Percentiles rank a stretch among this genome's conserved stretches.
Conservation (phyloP, 2,113 vertebrate species). For the Oceanites oceanicus region DNA sequence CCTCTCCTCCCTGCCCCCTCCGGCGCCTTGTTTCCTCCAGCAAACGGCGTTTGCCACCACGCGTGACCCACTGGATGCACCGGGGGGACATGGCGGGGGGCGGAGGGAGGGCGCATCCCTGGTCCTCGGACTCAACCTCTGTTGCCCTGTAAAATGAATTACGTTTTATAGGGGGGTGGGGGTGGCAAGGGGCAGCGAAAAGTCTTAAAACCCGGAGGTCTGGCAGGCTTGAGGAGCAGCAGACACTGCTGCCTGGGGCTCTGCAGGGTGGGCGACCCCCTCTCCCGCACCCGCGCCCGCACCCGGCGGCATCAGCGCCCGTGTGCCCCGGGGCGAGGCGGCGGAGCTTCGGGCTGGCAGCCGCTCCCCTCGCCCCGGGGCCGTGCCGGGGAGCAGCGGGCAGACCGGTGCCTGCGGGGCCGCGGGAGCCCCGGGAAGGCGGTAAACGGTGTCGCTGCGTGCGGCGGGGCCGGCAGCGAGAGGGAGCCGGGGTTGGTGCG, state of each 20-base stretch:
- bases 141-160: neutral
- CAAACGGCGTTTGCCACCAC: neutral
- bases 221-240: neutral
- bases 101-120: neutral
- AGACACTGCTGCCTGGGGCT: neutral
- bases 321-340: neutral
- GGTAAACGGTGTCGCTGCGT: neutral
- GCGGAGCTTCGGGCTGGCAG: neutral
- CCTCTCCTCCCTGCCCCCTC: neutral
- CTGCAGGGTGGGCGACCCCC: neutral
- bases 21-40: neutral
- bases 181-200: neutral
- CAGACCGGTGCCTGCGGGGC: neutral
- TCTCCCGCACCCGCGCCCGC: neutral
- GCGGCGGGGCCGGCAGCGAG: slow-evolving; percentile 23
- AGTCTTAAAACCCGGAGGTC: neutral
- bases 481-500: slow-evolving; percentile 37
- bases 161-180: neutral
- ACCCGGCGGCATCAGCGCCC: neutral
- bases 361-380: neutral
- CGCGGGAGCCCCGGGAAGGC: neutral
- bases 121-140: neutral
- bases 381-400: neutral
- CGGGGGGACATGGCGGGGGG: too few species aligned
- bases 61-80: neutral